Conservation (phyloP, 35 echinoderm and acorn worm genomes). For the Stichopus chloronotus region DNA sequence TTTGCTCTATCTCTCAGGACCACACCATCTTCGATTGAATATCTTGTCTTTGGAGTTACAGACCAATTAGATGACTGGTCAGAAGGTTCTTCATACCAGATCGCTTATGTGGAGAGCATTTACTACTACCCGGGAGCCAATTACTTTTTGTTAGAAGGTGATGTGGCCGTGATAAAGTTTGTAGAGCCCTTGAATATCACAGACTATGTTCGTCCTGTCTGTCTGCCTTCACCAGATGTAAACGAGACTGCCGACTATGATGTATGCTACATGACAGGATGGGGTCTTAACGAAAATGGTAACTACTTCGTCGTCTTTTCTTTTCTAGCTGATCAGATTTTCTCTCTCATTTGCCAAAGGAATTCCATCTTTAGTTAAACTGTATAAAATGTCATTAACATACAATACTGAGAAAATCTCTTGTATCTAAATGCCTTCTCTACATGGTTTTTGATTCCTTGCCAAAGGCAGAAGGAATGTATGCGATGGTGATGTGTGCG, state of each 20-base stretch:
- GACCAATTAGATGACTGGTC: background rate
- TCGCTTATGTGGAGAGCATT: conserved; percentile 1
- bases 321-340: background rate
- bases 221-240: conserved; percentile 5
- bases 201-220: conserved; percentile 29
- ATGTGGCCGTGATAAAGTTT: conserved; percentile 16
- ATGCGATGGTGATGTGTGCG: too few relatives aligned
- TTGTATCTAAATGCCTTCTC: too few relatives aligned
- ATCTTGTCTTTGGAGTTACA: conserved; percentile 29
- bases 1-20: background rate
- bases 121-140: conserved; percentile 2
- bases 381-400: too few relatives aligned
- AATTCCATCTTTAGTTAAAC: too few relatives aligned
- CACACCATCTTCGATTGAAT: background rate
- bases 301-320: background rate
- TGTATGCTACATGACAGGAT: conserved; percentile 24
- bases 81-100: background rate
- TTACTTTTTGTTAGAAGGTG: background rate
- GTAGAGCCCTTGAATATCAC: conserved; percentile 29
- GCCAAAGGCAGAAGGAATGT: too few relatives aligned
- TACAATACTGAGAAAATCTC: too few relatives aligned
- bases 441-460: too few relatives aligned
- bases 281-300: conserved; percentile 35
- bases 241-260: conserved; percentile 18
- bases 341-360: background rate